Percentiles rank a stretch among this genome's conserved stretches.
Evolutionary conservation across 2,797 vertebrate genomes (phyloP).

Genomic region (Dromococcyx pavoninus): DNA sequence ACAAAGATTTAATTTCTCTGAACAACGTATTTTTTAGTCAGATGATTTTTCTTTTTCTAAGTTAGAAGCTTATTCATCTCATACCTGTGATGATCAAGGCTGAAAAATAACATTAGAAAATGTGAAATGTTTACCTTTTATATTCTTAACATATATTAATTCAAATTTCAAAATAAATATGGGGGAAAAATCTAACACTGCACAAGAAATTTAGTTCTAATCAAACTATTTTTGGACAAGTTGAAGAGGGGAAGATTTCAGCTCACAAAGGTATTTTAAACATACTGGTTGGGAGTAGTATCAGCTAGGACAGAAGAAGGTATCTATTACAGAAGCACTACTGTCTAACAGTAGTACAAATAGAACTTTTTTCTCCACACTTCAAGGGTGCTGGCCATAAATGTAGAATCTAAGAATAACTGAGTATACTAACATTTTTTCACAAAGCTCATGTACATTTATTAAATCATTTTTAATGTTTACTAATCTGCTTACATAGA

Average conservation of each 20-base stretch:
- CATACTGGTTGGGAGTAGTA: background rate
- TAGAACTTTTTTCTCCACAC: background rate
- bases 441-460: background rate
- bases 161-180: background rate
- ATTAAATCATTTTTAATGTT: background rate
- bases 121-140: background rate
- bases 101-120: background rate
- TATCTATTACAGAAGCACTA: background rate
- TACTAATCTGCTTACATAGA: background rate
- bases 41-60: background rate
- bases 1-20: background rate
- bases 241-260: background rate
- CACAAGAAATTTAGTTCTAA: background rate
- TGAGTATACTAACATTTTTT: background rate
- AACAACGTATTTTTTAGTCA: background rate
- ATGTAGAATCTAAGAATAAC: background rate
- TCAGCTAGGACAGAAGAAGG: background rate
- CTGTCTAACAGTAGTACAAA: rapidly evolving
- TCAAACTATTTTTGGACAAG: background rate
- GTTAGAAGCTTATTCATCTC: background rate
- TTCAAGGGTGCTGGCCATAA: background rate
- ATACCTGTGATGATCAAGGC: background rate
- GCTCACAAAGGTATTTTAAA: background rate
- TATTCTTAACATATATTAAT: background rate
- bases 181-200: background rate